Base-by-base conservation (phyloP, 2,888 invertebrate genomes). In the Arge pagana region DNA sequence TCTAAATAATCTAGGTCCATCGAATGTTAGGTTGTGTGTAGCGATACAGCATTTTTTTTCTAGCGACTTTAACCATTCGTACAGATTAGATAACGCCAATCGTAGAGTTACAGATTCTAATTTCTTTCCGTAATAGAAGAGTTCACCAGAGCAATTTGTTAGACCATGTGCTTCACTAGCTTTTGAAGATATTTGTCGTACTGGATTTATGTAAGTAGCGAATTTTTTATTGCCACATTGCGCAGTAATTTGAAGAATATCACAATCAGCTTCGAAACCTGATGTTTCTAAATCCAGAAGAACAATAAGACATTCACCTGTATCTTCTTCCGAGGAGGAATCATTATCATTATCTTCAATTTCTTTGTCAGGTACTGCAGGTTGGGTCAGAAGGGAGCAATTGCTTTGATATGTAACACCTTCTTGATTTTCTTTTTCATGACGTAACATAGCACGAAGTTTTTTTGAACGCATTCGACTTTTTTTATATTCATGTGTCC, bases 211-310 rank as follows among this genome's bases (percentile, higher is more conserved):
- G 2, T 49, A 49, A 23, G 18, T 24, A 40, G 37, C 21, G 15
- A 23, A 49, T 10, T 49, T 21, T 23, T 41, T n/a, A n/a, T 37
- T 33, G 13, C 33, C 8, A 18, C 3, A 49, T 15, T 43, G 11
- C 10, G 41, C 49, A n/a, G 49, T 26, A 37, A 49, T 40, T 41
- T 49, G 49, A 11, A 43, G 13, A 23, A 49, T 49, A 21, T 49
- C 39, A 13, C 19, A 15, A 19, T 30, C n/a, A 5, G n/a, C 10
- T 41, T 28, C 30, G 10, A 49, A 49, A 21, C 42, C 37, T 7
- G 7, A 8, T n/a, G 8, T n/a, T n/a, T n/a, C n/a, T n/a, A n/a
- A n/a, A n/a, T n/a, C n/a, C n/a, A n/a, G n/a, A n/a, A n/a, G n/a
- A n/a, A n/a, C n/a, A n/a, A n/a, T n/a, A n/a, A n/a, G n/a, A n/a